Percentiles rank a stretch among this genome's conserved stretches.
These are phyloP conservation scores for Antrozous pallidus DNA, from an alignment of 2,797 vertebrate species.

Conservation along the genomic window DNA sequence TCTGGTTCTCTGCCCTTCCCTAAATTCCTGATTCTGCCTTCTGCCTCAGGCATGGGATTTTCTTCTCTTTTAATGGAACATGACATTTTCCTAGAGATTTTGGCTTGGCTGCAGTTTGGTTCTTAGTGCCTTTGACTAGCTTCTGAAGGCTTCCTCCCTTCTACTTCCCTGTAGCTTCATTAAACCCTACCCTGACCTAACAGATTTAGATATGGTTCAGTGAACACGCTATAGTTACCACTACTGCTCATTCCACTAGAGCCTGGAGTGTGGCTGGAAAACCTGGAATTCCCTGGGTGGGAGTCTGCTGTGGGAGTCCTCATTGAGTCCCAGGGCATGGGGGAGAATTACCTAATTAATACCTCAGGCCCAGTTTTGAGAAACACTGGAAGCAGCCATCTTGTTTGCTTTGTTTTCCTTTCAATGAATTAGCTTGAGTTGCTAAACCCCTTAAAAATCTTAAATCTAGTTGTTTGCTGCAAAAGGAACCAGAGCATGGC, in stretches of 20 bases:
- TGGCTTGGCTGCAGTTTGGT: neutral
- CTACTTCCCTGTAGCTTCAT: neutral
- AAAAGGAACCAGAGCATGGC: neutral
- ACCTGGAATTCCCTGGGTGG: neutral
- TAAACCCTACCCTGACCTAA: neutral
- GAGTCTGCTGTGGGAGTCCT: neutral
- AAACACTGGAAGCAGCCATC: neutral
- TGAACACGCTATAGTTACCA: neutral
- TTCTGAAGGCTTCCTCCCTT: neutral
- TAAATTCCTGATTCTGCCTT: neutral
- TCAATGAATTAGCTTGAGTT: neutral
- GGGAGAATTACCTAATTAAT: neutral
- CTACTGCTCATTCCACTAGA: neutral
- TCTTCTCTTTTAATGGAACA: neutral
- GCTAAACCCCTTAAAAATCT: neutral
- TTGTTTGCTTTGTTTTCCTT: slow-evolving; percentile 7
- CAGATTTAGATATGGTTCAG: neutral
- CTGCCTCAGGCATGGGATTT: neutral
- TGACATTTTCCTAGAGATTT: neutral
- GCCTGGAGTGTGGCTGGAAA: neutral
- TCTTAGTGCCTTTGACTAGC: neutral
- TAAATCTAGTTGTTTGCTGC: neutral
- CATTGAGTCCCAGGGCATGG: neutral
- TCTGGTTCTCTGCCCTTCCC: neutral
- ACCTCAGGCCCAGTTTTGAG: neutral